Evolutionary conservation across 2,113 vertebrate species (phyloP).

Genomic region (Otus sunia): DNA sequence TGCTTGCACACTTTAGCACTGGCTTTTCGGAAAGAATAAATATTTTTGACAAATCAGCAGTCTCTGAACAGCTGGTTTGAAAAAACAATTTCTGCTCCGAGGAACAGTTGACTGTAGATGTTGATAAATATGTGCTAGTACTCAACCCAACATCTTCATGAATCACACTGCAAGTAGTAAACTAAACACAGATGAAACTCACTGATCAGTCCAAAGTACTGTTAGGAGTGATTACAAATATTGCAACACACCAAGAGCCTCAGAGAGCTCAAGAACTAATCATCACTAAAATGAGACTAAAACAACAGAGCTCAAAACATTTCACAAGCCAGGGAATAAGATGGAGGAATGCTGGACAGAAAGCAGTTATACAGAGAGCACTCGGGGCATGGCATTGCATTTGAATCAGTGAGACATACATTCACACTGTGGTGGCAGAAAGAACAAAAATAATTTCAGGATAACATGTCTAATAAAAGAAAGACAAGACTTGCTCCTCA

Average conservation of each 20-base stretch:
- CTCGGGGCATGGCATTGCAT: not conserved
- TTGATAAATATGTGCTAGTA: conserved; percentile 3
- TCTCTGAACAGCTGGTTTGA: not conserved
- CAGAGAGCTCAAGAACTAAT: not conserved
- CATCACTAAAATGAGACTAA: not conserved
- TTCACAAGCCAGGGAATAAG: not conserved
- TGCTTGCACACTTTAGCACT: not conserved
- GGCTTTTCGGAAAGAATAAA: not conserved
- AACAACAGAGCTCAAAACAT: not conserved
- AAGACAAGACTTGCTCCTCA: not conserved
- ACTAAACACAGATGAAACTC: not conserved
- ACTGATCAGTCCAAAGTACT: not conserved
- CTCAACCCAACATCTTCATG: not conserved
- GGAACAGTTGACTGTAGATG: not conserved
- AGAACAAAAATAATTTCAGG: not conserved
- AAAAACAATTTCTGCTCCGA: not conserved
- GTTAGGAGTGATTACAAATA: not conserved
- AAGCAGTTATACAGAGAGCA: not conserved
- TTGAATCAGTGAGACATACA: not conserved
- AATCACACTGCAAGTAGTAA: not conserved
- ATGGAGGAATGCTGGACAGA: not conserved
- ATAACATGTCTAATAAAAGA: not conserved
- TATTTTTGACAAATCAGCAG: not conserved
- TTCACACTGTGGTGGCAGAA: not conserved
- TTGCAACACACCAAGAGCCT: not conserved